Percentiles rank a stretch among this genome's conserved stretches.
phyloP scores from a whole-genome alignment of 2,797 vertebrate species.

The Chloroceryle inda region DNA sequence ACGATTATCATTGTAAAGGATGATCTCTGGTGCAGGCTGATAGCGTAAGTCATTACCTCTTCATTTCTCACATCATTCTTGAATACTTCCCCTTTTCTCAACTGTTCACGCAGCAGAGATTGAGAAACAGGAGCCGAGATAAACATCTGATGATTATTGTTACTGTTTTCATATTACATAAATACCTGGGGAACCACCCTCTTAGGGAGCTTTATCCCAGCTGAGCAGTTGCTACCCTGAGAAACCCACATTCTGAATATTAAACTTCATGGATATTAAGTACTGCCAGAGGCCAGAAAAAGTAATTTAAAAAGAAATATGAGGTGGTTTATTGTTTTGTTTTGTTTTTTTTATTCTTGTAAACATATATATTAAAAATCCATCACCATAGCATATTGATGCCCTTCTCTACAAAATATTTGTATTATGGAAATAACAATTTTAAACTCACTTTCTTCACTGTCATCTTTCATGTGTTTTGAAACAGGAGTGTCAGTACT shows the following conservation, averaged over 20 bases:
- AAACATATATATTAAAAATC: background rate
- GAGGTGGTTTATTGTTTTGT: too few species aligned
- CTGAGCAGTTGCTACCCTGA: constrained; percentile 31
- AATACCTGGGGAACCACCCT: background rate
- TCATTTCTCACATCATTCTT: background rate
- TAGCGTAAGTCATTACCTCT: background rate
- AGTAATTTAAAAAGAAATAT: background rate
- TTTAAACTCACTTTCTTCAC: background rate
- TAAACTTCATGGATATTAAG: constrained; percentile 41
- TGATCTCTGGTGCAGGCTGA: background rate
- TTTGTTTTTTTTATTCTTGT: background rate
- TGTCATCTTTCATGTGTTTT: background rate
- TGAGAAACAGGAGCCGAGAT: background rate
- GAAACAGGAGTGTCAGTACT: background rate
- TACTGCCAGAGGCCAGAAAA: constrained; percentile 17
- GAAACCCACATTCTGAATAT: background rate
- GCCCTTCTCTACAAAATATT: background rate
- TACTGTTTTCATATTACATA: background rate
- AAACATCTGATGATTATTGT: constrained; percentile 20
- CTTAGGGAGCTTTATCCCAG: constrained; percentile 10
- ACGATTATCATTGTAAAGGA: background rate
- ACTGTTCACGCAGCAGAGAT: background rate
- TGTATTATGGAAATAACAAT: background rate
- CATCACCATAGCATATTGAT: background rate
- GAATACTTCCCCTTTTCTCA: background rate